These are phyloP conservation scores for Metaphire vulgaris DNA, from an alignment of 1,140 invertebrate species.

Conservation along the genomic window DNA sequence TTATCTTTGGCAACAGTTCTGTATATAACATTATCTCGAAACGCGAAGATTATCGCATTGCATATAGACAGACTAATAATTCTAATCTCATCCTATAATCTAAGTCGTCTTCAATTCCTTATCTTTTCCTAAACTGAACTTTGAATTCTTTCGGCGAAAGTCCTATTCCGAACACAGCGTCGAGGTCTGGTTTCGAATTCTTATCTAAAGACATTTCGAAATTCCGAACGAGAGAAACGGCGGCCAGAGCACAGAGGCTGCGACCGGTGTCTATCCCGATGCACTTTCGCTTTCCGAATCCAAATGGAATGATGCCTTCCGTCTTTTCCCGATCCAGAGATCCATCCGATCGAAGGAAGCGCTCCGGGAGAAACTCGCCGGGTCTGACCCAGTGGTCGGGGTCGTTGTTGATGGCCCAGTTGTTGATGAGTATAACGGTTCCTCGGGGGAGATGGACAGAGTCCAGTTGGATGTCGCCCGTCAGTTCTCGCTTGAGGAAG, in stretches of 20 bases:
- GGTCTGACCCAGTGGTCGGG: conserved; percentile 31
- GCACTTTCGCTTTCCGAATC: conserved; percentile 26
- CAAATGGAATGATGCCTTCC: conserved; percentile 34
- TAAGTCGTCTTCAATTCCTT: too few relatives aligned
- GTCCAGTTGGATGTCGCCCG: conserved; percentile 2
- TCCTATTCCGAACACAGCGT: not conserved
- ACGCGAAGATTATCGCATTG: too few relatives aligned
- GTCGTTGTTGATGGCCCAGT: conserved; percentile 32
- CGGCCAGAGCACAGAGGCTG: conserved; percentile 3
- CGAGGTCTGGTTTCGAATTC: conserved; percentile 2
- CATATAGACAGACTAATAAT: too few relatives aligned
- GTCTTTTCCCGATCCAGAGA: conserved; percentile 29
- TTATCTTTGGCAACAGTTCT: too few relatives aligned
- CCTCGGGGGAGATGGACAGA: not conserved
- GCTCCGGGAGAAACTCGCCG: conserved; percentile 28
- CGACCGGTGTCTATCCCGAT: conserved; percentile 5
- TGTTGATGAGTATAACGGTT: conserved; percentile 15
- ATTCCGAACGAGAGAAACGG: not conserved
- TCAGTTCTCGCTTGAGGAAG: conserved; percentile 11
- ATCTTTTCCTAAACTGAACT: not conserved
- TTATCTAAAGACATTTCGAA: conserved; percentile 6
- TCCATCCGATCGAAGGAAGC: conserved; percentile 28
- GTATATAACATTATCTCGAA: too few relatives aligned
- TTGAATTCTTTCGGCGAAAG: conserved; percentile 13
- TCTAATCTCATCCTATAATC: too few relatives aligned